These are phyloP conservation scores for Pecten maximus DNA, from an alignment of 2,888 invertebrate species.

Conservation along the genomic window DNA sequence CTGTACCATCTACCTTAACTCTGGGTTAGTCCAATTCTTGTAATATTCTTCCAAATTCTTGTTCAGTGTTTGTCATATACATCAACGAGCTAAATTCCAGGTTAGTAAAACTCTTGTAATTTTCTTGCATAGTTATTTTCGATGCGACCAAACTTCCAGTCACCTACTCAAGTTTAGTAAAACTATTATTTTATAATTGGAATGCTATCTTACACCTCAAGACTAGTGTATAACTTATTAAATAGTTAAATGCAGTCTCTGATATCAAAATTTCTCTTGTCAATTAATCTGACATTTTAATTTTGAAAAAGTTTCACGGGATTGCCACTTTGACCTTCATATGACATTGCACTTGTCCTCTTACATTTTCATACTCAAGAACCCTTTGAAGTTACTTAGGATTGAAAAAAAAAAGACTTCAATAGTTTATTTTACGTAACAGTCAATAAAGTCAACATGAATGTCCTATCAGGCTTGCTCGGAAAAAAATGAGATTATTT, in stretches of 20 bases:
- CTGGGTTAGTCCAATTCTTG: not conserved
- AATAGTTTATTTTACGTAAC: no score
- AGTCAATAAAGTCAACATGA: no score
- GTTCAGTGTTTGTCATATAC: not conserved
- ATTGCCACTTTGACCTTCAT: not conserved
- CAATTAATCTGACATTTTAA: not conserved
- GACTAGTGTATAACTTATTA: no score
- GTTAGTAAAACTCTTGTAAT: constrained; percentile 5
- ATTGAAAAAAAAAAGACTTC: not conserved
- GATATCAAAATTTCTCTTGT: not conserved
- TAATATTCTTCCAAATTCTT: not conserved
- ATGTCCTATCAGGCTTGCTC: no score
- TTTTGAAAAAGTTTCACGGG: not conserved
- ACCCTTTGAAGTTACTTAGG: not conserved
- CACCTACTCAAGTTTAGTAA: no score
- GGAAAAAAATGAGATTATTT: no score
- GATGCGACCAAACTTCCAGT: no score
- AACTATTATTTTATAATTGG: no score
- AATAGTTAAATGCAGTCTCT: not conserved
- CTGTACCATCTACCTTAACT: not conserved
- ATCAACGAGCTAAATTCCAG: not conserved
- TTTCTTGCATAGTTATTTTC: no score
- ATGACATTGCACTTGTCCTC: not conserved
- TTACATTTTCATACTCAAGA: not conserved
- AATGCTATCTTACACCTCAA: no score